Percentiles rank a stretch among this genome's conserved stretches.
Evolutionary conservation across 2,797 vertebrate species (phyloP).

Genomic region (Oreochromis mossambicus): DNA sequence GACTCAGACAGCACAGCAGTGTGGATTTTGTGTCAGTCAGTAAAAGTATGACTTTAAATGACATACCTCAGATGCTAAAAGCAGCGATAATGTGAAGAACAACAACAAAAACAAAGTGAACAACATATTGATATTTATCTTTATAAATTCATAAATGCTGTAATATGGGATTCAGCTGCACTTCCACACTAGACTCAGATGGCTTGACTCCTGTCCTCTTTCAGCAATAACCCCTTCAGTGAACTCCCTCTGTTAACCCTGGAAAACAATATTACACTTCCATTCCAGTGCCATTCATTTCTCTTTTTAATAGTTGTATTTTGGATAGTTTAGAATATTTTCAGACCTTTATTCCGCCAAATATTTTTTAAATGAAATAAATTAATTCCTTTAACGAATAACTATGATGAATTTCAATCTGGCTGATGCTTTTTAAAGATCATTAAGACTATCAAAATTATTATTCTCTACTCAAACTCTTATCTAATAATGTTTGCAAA

Average conservation of each 20-base stretch:
- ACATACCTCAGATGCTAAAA: neutral
- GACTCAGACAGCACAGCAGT: neutral
- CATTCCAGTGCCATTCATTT: accelerated
- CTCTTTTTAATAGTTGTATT: neutral
- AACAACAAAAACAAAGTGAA: neutral
- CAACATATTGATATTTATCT: too few relatives aligned
- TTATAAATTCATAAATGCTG: neutral
- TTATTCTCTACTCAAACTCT: neutral
- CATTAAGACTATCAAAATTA: neutral
- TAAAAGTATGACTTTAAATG: neutral
- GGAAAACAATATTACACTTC: neutral
- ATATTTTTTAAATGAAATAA: neutral
- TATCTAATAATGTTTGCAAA: neutral
- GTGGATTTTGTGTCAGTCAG: neutral
- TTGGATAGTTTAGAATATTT: neutral
- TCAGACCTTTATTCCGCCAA: neutral
- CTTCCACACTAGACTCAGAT: neutral
- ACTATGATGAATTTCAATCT: neutral
- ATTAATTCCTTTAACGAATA: neutral
- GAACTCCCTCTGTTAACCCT: neutral
- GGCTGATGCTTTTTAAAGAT: neutral
- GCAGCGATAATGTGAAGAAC: neutral
- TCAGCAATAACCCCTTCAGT: neutral
- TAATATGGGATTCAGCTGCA: neutral
- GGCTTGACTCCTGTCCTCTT: neutral